Evolutionary conservation across 2,888 invertebrate genomes (phyloP), one percentile per base, ranked within the genome.

Genomic region (Cephonodes hylas): DNA sequence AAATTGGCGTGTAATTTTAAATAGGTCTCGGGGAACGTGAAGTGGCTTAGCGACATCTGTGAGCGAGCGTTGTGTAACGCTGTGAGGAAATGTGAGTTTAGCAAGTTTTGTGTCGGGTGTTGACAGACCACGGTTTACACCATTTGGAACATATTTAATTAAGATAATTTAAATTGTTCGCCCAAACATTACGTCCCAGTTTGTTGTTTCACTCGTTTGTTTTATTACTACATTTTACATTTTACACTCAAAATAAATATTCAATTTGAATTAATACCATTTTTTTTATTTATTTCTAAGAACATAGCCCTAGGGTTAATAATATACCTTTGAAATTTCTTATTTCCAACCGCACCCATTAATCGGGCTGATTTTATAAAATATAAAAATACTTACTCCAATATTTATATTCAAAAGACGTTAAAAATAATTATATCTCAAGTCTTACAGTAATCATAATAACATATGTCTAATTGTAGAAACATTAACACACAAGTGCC

Each of bases 1-100:
- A 87, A 87, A 79, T 75, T 70, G 71, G 81, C 88, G 89, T 88
- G 84, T 85, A 90, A 89, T 88, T 84, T 83, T 79, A 89, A 90
- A 91, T 90, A 82, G 86, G 80, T 83, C 80, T 78, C 78, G 77
- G 82, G 80, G 80, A 80, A 81, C 75, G 72, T 73, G 71, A 73
- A 68, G 59, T 64, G 64, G 65, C 69, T 64, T 70, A 73, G 65
- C 67, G 66, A 72, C 70, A 71, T 65, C 67, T 58, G 59, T 57
- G 60, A 60, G 31, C 59, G 61, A 60, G 44, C 53, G 60, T 63
- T 66, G 59, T 59, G 46, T 44, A 46, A 60, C 25, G 59, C 25
- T n/a, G 18, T 25, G 18, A 44, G 45, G 42, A 60, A 42, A 48
- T 38, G 20, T 60, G 10, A 38, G 48, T 53, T 60, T 53, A 46